phyloP scores from a whole-genome alignment of 2,113 vertebrate genomes.

The Dicaeum eximium region DNA sequence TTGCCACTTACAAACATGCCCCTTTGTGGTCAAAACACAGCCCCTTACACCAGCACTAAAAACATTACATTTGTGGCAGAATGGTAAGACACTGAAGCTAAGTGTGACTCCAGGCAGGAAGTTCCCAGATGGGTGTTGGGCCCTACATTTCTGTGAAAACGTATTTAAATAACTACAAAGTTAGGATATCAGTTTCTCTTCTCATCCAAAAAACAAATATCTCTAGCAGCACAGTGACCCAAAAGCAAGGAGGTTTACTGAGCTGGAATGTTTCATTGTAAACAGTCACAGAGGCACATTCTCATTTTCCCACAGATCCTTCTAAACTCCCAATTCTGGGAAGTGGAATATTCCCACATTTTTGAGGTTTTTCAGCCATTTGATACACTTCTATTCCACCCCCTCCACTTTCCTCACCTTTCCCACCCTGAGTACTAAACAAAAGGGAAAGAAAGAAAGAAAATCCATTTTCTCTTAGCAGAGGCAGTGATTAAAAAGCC shows the following conservation, averaged over 20 bases:
- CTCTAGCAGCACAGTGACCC: background rate
- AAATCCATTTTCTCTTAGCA: background rate
- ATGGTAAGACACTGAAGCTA: background rate
- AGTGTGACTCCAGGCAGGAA: background rate
- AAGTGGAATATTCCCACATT: background rate
- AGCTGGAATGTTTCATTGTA: background rate
- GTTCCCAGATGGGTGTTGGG: background rate
- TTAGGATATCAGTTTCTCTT: background rate
- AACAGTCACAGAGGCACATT: background rate
- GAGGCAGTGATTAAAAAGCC: background rate
- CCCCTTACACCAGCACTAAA: background rate
- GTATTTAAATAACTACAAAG: background rate
- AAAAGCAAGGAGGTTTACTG: background rate
- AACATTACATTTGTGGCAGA: background rate
- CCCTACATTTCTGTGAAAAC: background rate
- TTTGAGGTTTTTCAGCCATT: background rate
- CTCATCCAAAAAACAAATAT: background rate
- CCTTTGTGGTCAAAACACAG: background rate
- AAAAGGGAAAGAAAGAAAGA: background rate
- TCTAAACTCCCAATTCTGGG: background rate
- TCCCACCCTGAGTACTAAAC: background rate
- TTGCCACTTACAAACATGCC: background rate
- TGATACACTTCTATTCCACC: background rate
- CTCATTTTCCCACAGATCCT: background rate
- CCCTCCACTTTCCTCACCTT: background rate